Evolutionary conservation across 2,797 vertebrate species (phyloP).

Genomic region (Rousettus madagascariensis): DNA sequence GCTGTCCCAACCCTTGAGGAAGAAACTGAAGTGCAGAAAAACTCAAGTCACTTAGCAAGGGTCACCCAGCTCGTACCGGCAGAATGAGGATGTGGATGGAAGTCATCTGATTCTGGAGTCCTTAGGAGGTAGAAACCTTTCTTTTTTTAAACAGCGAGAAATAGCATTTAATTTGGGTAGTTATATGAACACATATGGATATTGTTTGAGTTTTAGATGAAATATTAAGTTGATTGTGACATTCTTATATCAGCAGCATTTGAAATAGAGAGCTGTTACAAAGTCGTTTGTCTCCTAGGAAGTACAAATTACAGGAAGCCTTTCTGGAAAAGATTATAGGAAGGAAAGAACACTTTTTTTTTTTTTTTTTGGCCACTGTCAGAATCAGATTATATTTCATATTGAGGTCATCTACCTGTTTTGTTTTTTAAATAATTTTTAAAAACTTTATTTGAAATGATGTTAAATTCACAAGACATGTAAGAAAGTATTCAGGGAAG

Average conservation of each 20-base stretch:
- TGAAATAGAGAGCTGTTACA: fast-evolving
- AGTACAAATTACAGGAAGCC: not conserved
- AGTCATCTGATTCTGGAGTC: not conserved
- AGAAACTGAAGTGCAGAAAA: not conserved
- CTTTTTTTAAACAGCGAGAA: not conserved
- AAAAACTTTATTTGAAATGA: not conserved
- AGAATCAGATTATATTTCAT: not conserved
- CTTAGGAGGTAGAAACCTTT: not conserved
- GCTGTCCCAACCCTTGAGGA: not conserved
- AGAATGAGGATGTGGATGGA: not conserved
- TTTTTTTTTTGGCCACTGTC: not conserved
- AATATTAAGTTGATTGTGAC: not conserved
- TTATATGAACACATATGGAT: not conserved
- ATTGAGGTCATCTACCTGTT: not conserved
- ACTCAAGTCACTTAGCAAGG: not conserved
- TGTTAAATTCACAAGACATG: not conserved
- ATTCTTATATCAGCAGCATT: not conserved
- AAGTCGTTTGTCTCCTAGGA: not conserved
- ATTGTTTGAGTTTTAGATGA: not conserved
- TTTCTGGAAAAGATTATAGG: not conserved
- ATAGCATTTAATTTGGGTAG: not conserved
- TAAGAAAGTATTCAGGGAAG: not conserved
- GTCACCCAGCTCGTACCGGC: not conserved
- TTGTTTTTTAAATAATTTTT: not conserved
- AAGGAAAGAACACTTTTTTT: not conserved